phyloP scores from a whole-genome alignment of 2,113 vertebrate genomes.

The Cervus canadensis region DNA sequence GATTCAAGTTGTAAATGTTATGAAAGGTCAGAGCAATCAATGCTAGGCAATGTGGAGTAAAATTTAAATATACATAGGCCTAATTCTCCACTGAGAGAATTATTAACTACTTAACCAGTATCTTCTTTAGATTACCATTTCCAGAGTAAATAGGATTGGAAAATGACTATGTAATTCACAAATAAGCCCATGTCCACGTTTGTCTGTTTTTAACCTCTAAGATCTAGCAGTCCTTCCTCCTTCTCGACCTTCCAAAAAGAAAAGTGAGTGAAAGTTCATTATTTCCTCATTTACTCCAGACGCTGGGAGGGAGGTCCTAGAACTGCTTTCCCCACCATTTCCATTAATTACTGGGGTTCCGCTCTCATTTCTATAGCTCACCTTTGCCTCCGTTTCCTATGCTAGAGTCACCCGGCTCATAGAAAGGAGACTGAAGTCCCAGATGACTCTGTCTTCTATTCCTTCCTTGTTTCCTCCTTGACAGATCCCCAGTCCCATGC shows the following conservation, averaged over 20 bases:
- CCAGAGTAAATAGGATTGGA: conserved; percentile 5
- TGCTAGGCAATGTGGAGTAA: background rate
- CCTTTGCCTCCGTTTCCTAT: background rate
- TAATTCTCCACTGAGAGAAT: background rate
- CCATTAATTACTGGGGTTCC: background rate
- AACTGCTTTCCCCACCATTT: background rate
- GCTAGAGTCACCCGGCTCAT: background rate
- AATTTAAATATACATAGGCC: background rate
- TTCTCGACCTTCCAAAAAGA: background rate
- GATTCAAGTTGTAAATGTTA: conserved; percentile 6
- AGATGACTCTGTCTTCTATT: background rate
- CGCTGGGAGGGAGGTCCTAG: background rate
- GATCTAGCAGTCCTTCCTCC: background rate
- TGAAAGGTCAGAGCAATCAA: conserved; percentile 30
- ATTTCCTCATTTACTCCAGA: background rate
- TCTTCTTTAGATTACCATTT: background rate
- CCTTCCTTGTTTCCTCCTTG: background rate
- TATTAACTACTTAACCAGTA: background rate
- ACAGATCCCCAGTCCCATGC: background rate
- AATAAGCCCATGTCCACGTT: background rate
- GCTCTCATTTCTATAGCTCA: background rate
- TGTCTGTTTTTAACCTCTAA: background rate
- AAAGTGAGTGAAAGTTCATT: background rate
- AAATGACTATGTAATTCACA: background rate
- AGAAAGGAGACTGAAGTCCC: background rate